These are phyloP conservation scores for Caenorhabditis afra DNA, from an alignment of 2,888 invertebrate species.

Conservation along the genomic window DNA sequence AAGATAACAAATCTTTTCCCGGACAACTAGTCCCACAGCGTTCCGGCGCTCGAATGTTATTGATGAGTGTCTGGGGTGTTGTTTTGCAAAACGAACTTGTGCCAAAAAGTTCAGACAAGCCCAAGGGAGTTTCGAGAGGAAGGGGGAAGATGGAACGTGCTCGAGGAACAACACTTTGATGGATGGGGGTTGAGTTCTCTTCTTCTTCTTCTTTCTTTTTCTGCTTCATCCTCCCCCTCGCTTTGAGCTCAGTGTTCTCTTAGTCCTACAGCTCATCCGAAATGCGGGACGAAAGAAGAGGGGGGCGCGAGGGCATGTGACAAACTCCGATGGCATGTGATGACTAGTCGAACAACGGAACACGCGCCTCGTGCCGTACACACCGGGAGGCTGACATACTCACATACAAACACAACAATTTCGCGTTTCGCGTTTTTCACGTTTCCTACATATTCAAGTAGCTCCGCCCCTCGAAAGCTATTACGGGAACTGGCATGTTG, in stretches of 20 bases:
- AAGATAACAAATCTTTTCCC: slow-evolving; percentile 4
- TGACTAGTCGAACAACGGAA: slow-evolving; percentile 59
- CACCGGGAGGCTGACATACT: slow-evolving; percentile 14
- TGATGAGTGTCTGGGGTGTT: slow-evolving; percentile 38
- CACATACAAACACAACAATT: slow-evolving; percentile 48
- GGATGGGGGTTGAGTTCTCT: slow-evolving; percentile 43
- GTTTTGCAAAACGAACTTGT: slow-evolving; percentile 32
- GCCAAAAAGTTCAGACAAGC: slow-evolving; percentile 45
- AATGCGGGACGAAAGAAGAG: slow-evolving; percentile 29
- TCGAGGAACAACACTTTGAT: slow-evolving; percentile 56
- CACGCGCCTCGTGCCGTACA: slow-evolving; percentile 48
- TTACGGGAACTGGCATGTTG: slow-evolving; percentile 32
- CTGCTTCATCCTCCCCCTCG: background rate
- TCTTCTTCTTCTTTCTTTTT: slow-evolving; percentile 11
- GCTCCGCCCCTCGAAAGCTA: too few species aligned
- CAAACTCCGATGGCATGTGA: slow-evolving; percentile 56
- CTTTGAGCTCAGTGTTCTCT: slow-evolving; percentile 14
- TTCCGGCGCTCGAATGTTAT: slow-evolving; percentile 35
- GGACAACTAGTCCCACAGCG: background rate
- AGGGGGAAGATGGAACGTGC: slow-evolving; percentile 40
- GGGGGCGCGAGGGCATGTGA: slow-evolving; percentile 54
- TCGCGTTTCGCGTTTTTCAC: slow-evolving; percentile 7
- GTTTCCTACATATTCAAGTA: too few species aligned
- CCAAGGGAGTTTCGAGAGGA: slow-evolving; percentile 22
- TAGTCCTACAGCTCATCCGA: slow-evolving; percentile 38